Evolutionary conservation across 2,797 vertebrate species (phyloP), one percentile per base, ranked within the genome.

Genomic region (Malurus splendens): DNA sequence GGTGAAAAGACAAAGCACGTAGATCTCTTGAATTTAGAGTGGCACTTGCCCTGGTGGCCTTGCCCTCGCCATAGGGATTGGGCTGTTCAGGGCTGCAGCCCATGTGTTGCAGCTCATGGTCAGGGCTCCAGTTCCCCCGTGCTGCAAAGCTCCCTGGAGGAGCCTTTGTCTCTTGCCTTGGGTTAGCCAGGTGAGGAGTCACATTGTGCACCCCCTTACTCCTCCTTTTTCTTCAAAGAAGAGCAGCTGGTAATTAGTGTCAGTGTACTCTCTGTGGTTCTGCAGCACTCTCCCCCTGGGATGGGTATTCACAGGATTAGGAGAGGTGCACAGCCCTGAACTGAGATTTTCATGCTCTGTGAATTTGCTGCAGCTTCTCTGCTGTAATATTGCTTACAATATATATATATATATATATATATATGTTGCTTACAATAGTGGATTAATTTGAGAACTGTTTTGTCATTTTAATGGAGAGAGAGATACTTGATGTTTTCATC

Each of bases 111-210:
- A 33, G 33, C n/a, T 64, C 24, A 18, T 2, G 0, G 9, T 41
- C 41, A n/a, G 56, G 28, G 23, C 71, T 48, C 12, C 0, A 0
- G 2, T 32, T 72, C n/a, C 41, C 12, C 18, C 7, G 4, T 60
- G 33, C 65, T 78, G 44, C 25, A 60, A 54, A 79, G 39, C 38
- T 24, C 20, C 20, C 14, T 38, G 22, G 55, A 25, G 77, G 18
- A 57, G 18, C 2, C 24, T 22, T 9, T 41, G 28, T 22, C 41
- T 66, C 20, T 64, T 51, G 59, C 44, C 44, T 27, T 7, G 66
- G 24, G 5, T 42, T 71, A 54, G 30, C 45, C 47, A 22, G 19
- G 32, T 39, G 75, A 61, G 41, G 11, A 74, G 39, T 33, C 42
- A 27, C 0, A 0, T 5, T 50, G 27, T 11, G 3, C 27, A n/a